Evolutionary conservation across 2,888 invertebrate species (phyloP).

Genomic region (Mallateleia sp.): DNA sequence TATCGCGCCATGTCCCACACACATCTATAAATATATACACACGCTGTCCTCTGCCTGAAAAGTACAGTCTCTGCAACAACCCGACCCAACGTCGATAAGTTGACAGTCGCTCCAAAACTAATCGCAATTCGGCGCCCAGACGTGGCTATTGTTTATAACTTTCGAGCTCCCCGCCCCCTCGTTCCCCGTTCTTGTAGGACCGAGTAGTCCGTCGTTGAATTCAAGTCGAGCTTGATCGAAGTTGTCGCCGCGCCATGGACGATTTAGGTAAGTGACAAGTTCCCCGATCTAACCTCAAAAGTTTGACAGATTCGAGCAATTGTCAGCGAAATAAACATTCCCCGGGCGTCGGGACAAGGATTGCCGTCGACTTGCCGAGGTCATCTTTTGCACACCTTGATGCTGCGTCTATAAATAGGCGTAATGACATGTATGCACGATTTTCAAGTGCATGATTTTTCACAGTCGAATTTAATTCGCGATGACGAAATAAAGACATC

Average conservation of each 20-base stretch:
- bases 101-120: constrained; percentile 62
- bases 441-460: too few relatives aligned
- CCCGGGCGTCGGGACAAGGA: too few relatives aligned
- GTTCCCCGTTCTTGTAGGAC: not conserved
- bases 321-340: too few relatives aligned
- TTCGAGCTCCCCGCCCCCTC: not conserved
- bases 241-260: constrained; percentile 70
- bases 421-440: too few relatives aligned
- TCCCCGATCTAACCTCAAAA: constrained; percentile 50
- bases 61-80: constrained; percentile 68
- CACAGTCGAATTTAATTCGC: too few relatives aligned
- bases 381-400: too few relatives aligned
- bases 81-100: constrained; percentile 39
- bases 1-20: constrained; percentile 61
- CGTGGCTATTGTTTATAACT: constrained; percentile 23
- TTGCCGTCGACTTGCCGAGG: too few relatives aligned
- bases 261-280: constrained; percentile 75
- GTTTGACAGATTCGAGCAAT: constrained; percentile 50
- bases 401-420: too few relatives aligned
- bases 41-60: constrained; percentile 64
- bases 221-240: not conserved
- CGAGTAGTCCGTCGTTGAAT: not conserved
- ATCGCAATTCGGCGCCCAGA: constrained; percentile 48
- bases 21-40: constrained; percentile 64
- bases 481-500: too few relatives aligned